Conservation (phyloP, 2,888 invertebrate species). For the Julus scanicus region DNA sequence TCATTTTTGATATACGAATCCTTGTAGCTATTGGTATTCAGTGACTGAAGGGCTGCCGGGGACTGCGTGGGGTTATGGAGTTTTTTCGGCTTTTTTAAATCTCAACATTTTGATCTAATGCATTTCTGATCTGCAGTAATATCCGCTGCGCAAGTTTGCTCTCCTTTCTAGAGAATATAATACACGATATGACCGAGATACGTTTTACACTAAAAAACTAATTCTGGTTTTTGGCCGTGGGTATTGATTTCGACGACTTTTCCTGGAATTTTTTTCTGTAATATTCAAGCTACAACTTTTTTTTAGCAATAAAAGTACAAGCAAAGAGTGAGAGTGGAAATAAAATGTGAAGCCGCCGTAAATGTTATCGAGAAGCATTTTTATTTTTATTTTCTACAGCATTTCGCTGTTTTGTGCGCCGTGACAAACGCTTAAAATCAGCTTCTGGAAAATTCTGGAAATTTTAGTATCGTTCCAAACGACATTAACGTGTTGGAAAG, state of each 20-base stretch:
- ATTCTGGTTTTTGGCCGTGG: not conserved
- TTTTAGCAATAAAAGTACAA: not conserved
- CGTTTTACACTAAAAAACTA: not conserved
- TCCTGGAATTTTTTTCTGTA: not conserved
- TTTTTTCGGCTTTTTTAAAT: conserved; percentile 15
- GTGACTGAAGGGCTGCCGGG: not conserved
- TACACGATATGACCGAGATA: not conserved
- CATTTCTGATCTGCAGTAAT: conserved; percentile 35
- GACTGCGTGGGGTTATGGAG: not conserved
- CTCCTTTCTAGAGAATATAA: not conserved
- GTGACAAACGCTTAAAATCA: not conserved
- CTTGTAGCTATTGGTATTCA: conserved; percentile 31
- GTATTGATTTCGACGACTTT: not conserved
- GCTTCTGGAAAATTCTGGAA: conserved; percentile 14
- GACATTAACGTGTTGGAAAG: not conserved
- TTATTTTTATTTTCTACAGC: conserved; percentile 29
- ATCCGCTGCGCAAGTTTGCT: not conserved
- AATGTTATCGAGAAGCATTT: conserved; percentile 13
- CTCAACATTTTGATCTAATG: not conserved
- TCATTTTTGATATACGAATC: not conserved
- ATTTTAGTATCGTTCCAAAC: not conserved
- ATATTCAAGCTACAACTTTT: not conserved
- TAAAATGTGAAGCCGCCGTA: not conserved
- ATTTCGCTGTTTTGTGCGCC: not conserved
- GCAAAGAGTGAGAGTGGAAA: not conserved